phyloP scores from a whole-genome alignment of 2,888 invertebrate species.

The Perizoma affinitatum region DNA sequence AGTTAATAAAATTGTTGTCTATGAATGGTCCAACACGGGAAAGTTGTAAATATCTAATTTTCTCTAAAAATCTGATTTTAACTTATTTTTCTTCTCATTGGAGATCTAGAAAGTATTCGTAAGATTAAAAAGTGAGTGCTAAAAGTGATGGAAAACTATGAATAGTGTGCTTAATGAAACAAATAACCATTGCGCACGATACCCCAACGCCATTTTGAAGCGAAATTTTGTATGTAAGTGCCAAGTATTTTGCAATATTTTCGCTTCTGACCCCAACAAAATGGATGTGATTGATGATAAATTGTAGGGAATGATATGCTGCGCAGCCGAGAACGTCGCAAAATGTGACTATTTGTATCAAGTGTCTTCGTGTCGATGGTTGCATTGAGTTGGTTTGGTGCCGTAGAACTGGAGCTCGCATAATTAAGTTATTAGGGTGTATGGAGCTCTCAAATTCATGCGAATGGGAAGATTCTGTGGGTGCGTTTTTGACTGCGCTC shows the following conservation, averaged over 20 bases:
- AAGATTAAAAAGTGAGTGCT: conserved; percentile 62
- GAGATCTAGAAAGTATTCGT: conserved; percentile 62
- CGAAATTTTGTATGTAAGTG: conserved; percentile 85
- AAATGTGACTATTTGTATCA: conserved; percentile 41
- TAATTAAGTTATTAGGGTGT: conserved; percentile 69
- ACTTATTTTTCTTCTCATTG: conserved; percentile 49
- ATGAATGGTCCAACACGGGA: conserved; percentile 64
- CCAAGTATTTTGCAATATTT: conserved; percentile 84
- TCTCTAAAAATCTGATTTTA: conserved; percentile 60
- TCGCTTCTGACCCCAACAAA: conserved; percentile 57
- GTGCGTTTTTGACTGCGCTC: conserved; percentile 7
- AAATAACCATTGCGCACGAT: conserved; percentile 84
- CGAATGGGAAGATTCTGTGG: conserved; percentile 11
- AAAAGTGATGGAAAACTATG: conserved; percentile 67
- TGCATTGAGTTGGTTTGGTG: conserved; percentile 73
- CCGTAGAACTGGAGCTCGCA: conserved; percentile 65
- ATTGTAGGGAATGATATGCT: conserved; percentile 55
- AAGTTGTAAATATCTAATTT: conserved; percentile 80
- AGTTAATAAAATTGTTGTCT: conserved; percentile 41
- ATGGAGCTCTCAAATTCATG: conserved; percentile 19
- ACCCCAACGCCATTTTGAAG: conserved; percentile 85
- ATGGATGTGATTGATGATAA: conserved; percentile 55
- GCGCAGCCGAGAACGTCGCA: conserved; percentile 44
- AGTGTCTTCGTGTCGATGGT: conserved; percentile 47
- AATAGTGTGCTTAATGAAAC: conserved; percentile 76